Evolutionary conservation across 1,140 invertebrate genomes (phyloP).

Genomic region (Medauroidea extradentata): DNA sequence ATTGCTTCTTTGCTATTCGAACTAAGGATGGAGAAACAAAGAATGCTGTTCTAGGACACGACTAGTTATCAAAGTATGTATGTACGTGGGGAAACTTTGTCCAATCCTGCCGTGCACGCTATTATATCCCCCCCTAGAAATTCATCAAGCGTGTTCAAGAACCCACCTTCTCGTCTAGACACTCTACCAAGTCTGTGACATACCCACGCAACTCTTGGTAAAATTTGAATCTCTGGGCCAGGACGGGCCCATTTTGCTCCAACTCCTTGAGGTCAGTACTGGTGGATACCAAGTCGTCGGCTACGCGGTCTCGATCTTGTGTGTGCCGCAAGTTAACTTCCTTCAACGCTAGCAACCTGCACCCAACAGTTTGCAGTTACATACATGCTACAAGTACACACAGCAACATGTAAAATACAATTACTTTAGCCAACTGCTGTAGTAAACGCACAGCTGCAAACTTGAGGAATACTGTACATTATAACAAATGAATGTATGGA

Average conservation of each 20-base stretch:
- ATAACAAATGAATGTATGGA: too few relatives aligned
- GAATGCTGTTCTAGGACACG: too few relatives aligned
- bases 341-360: slow-evolving; percentile 53
- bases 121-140: background rate
- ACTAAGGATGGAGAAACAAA: too few relatives aligned
- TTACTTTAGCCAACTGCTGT: too few relatives aligned
- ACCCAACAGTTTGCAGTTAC: slow-evolving; percentile 5
- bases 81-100: too few relatives aligned
- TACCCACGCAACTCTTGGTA: slow-evolving; percentile 95
- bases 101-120: too few relatives aligned
- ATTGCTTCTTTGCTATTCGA: too few relatives aligned
- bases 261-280: slow-evolving; percentile 56
- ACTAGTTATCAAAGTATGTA: too few relatives aligned
- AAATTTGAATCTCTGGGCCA: slow-evolving; percentile 77
- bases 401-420: too few relatives aligned
- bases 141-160: background rate
- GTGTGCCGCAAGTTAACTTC: slow-evolving; percentile 56
- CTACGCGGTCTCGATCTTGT: slow-evolving; percentile 46
- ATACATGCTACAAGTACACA: too few relatives aligned
- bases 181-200: slow-evolving; percentile 94
- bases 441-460: background rate
- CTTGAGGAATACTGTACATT: background rate
- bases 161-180: slow-evolving; percentile 87
- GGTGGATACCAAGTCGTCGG: slow-evolving; percentile 57
- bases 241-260: slow-evolving; percentile 58